Percentiles rank a stretch among this genome's conserved stretches.
These are phyloP conservation scores for Motacilla tschutschensis DNA, from an alignment of 2,113 vertebrate genomes.

Conservation along the genomic window DNA sequence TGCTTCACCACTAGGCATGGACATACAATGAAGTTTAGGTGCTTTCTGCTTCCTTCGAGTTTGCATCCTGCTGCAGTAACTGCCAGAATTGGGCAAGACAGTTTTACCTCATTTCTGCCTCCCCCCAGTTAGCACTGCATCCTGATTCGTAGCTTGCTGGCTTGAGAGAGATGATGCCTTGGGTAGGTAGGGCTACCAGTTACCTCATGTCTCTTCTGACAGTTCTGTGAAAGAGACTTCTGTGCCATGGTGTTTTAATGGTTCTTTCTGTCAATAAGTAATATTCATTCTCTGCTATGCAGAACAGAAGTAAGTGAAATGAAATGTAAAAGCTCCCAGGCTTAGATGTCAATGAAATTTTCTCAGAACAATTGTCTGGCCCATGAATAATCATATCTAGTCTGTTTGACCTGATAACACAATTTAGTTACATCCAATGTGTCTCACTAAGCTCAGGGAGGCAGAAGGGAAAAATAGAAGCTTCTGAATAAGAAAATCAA, in stretches of 20 bases:
- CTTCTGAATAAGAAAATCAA: neutral
- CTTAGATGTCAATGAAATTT: neutral
- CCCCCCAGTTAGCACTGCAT: neutral
- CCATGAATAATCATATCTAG: neutral
- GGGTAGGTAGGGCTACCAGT: neutral
- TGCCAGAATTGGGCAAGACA: neutral
- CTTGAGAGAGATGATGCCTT: neutral
- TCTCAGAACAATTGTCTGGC: neutral
- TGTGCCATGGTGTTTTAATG: neutral
- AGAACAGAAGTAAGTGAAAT: neutral
- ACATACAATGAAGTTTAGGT: neutral
- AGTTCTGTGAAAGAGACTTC: neutral
- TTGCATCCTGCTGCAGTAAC: neutral
- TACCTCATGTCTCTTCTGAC: neutral
- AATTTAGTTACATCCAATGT: neutral
- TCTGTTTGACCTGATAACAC: conserved; percentile 13
- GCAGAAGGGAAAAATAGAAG: neutral
- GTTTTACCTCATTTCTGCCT: neutral
- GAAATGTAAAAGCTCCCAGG: neutral
- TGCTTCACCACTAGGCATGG: neutral
- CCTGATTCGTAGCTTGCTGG: neutral
- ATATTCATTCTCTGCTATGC: neutral
- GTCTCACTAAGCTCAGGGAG: neutral
- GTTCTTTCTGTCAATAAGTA: neutral
- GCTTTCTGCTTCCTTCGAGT: neutral